These are phyloP conservation scores for Aeoliscus strigatus DNA, from an alignment of 2,797 vertebrate genomes.

Conservation along the genomic window DNA sequence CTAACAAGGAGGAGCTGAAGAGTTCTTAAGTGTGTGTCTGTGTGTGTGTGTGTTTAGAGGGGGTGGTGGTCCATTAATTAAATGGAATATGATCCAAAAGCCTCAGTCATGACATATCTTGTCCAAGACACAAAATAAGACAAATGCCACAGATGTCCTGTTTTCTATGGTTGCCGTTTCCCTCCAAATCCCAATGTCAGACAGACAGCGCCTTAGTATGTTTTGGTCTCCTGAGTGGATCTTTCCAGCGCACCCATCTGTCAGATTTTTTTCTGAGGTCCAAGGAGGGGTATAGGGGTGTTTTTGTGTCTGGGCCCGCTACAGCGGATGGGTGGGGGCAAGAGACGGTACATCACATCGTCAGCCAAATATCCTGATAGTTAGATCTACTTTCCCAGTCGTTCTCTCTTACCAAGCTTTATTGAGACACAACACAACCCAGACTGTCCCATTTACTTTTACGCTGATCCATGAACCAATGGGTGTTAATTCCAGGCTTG, in stretches of 20 bases:
- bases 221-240: slow-evolving; percentile 66
- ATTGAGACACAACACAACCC: slow-evolving; percentile 11
- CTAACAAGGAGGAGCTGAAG: slow-evolving; percentile 52
- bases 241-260: slow-evolving; percentile 64
- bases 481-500: neutral
- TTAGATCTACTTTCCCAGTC: slow-evolving; percentile 46
- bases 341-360: slow-evolving; percentile 53
- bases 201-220: slow-evolving; percentile 60
- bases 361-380: slow-evolving; percentile 54
- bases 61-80: slow-evolving; percentile 56
- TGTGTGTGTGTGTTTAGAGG: slow-evolving; percentile 11
- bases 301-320: slow-evolving; percentile 50
- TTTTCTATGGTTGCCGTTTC: slow-evolving; percentile 44
- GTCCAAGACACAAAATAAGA: slow-evolving; percentile 63
- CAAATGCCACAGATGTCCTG: slow-evolving; percentile 64
- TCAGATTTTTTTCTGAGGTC: slow-evolving; percentile 47
- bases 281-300: slow-evolving; percentile 33
- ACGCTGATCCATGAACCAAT: neutral
- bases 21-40: slow-evolving; percentile 7
- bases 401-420: slow-evolving; percentile 35
- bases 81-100: slow-evolving; percentile 69
- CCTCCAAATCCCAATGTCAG: slow-evolving; percentile 60
- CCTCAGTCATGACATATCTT: slow-evolving; percentile 58
- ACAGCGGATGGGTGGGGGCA: slow-evolving; percentile 39
- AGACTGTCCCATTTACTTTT: slow-evolving; percentile 18